phyloP scores from a whole-genome alignment of 1,140 invertebrate species.

The Hirudo medicinalis region DNA sequence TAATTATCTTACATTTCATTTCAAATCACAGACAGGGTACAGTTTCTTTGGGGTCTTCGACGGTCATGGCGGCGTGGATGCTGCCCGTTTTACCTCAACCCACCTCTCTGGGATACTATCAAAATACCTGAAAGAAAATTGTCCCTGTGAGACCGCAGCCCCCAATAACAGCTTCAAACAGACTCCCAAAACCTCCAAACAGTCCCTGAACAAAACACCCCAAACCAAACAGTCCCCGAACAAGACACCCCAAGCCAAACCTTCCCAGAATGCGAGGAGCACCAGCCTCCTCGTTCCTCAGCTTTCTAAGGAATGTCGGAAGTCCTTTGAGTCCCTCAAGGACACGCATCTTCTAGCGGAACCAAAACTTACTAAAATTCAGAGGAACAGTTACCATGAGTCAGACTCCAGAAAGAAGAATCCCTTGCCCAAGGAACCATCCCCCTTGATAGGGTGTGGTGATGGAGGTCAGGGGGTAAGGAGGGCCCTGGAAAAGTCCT shows the following conservation, averaged over 20 bases:
- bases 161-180: conserved; percentile 26
- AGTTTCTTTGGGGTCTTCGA: conserved; percentile 83
- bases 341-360: conserved; percentile 26
- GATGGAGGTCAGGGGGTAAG: conserved; percentile 45
- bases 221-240: too few species aligned
- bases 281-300: too few species aligned
- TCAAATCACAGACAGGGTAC: not conserved
- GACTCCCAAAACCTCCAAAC: too few species aligned
- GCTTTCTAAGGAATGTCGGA: too few species aligned
- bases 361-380: conserved; percentile 23
- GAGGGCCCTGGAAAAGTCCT: conserved; percentile 63
- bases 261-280: too few species aligned
- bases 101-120: conserved; percentile 75
- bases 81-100: conserved; percentile 68
- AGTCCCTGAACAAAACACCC: too few species aligned
- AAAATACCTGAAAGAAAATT: conserved; percentile 53
- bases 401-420: too few species aligned
- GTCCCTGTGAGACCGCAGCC: conserved; percentile 22
- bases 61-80: conserved; percentile 81
- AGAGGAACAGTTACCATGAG: too few species aligned
- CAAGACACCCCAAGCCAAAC: too few species aligned
- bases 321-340: not conserved
- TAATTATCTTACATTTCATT: not conserved
- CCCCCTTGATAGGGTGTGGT: too few species aligned
- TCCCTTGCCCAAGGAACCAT: too few species aligned